phyloP scores from a whole-genome alignment of 2,113 vertebrate genomes.

The Eurypyga helias region DNA sequence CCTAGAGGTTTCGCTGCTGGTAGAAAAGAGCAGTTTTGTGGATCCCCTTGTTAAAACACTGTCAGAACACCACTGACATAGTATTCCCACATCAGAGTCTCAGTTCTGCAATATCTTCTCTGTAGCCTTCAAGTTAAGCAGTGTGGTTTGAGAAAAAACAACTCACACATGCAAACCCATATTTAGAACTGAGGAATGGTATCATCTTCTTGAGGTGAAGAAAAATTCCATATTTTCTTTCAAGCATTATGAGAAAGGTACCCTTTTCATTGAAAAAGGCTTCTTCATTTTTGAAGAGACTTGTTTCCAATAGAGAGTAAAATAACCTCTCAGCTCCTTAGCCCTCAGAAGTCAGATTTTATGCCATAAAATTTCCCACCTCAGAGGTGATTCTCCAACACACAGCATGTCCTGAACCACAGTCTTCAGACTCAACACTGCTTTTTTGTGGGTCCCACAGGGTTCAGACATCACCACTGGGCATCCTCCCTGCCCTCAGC shows the following conservation, averaged over 20 bases:
- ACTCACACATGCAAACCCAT: neutral
- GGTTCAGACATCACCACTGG: neutral
- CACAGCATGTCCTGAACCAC: neutral
- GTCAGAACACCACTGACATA: constrained; percentile 10
- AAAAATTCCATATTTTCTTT: constrained; percentile 20
- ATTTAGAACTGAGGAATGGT: neutral
- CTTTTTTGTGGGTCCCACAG: neutral
- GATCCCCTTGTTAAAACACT: constrained; percentile 2
- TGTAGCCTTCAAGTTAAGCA: neutral
- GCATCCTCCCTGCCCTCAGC: too few relatives aligned
- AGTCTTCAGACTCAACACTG: neutral
- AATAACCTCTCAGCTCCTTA: neutral
- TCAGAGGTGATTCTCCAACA: neutral
- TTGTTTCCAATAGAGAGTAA: neutral
- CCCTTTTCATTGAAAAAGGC: constrained; percentile 25
- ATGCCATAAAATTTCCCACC: neutral
- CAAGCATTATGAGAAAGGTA: constrained; percentile 12
- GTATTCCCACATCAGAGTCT: constrained; percentile 20
- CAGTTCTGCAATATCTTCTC: constrained; percentile 47
- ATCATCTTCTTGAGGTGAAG: neutral
- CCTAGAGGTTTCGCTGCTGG: constrained; percentile 7
- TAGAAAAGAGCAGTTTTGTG: neutral
- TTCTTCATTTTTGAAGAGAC: neutral
- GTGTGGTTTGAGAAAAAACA: neutral
- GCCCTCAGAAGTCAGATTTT: neutral